These are phyloP conservation scores for Orthosia incerta DNA, from an alignment of 2,888 invertebrate genomes.

Conservation along the genomic window DNA sequence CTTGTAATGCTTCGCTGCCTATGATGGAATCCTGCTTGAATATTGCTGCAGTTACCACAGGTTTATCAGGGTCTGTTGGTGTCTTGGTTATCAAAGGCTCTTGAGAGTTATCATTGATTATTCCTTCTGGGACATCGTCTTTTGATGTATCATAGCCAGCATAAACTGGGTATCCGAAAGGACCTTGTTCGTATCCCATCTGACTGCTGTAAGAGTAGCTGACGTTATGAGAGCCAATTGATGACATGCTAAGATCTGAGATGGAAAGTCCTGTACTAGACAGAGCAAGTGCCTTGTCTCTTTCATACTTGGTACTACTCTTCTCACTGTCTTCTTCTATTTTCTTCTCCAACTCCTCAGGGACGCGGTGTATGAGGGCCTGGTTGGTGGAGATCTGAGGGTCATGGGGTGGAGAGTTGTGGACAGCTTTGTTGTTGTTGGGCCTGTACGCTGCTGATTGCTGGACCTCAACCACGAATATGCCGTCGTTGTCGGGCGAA, in stretches of 20 bases:
- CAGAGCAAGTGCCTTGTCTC: constrained; percentile 88
- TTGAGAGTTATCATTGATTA: constrained; percentile 85
- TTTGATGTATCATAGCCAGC: constrained; percentile 90
- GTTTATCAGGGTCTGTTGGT: constrained; percentile 90
- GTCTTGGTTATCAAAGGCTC: constrained; percentile 89
- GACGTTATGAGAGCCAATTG: constrained; percentile 93
- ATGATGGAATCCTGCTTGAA: constrained; percentile 92
- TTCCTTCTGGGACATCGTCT: constrained; percentile 79
- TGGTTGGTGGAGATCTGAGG: constrained; percentile 88
- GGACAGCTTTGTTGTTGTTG: constrained; percentile 78
- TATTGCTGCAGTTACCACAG: constrained; percentile 93
- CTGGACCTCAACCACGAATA: constrained; percentile 94
- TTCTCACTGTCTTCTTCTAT: constrained; percentile 82
- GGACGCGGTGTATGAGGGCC: constrained; percentile 86
- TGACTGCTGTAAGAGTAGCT: constrained; percentile 96
- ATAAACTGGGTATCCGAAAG: constrained; percentile 93
- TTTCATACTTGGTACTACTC: constrained; percentile 78
- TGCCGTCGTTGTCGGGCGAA: constrained; percentile 93
- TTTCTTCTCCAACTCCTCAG: constrained; percentile 83
- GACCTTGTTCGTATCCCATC: constrained; percentile 94
- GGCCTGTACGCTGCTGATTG: constrained; percentile 85
- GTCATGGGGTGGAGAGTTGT: constrained; percentile 81
- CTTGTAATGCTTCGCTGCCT: constrained; percentile 84
- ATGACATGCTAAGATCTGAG: constrained; percentile 95
- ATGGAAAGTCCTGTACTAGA: constrained; percentile 95